A percentile compares a stretch with the other conserved stretches of the same genome.
Conservation (phyloP, 1,140 invertebrate genomes). For the Penaeus indicus region DNA sequence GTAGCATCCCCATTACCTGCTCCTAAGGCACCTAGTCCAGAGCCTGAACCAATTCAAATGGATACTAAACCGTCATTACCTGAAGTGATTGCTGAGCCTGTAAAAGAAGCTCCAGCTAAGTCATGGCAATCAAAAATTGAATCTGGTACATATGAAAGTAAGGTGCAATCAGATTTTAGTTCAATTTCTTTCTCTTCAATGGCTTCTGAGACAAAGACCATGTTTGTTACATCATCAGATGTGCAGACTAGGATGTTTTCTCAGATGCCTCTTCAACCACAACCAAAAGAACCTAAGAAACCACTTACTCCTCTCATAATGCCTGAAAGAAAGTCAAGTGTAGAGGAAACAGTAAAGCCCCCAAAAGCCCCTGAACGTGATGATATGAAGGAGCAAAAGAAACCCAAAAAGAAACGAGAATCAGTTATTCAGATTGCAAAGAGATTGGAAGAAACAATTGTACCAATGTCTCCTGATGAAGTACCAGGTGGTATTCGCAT, state of each 20-base stretch:
- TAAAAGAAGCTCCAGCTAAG: neutral
- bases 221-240: conserved; percentile 51
- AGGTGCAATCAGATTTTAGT: neutral
- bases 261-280: conserved; percentile 1
- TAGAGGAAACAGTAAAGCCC: conserved; percentile 71
- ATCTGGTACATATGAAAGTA: neutral
- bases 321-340: conserved; percentile 22
- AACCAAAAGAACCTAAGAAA: conserved; percentile 8
- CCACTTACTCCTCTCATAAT: conserved; percentile 51
- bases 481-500: conserved; percentile 78
- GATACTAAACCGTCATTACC: too few relatives aligned
- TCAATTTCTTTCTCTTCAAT: conserved; percentile 29
- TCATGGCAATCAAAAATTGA: conserved; percentile 1
- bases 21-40: neutral
- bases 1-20: conserved; percentile 24
- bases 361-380: conserved; percentile 69
- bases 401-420: conserved; percentile 69
- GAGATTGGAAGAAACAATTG: conserved; percentile 77
- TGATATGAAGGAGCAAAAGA: conserved; percentile 51
- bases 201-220: conserved; percentile 39
- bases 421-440: conserved; percentile 77
- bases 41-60: neutral
- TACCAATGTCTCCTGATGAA: conserved; percentile 74
- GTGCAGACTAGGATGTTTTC: conserved; percentile 36
- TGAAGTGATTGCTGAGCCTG: neutral